Evolutionary conservation across 1,140 invertebrate species (phyloP).

Genomic region (Anadara kagoshimensis): DNA sequence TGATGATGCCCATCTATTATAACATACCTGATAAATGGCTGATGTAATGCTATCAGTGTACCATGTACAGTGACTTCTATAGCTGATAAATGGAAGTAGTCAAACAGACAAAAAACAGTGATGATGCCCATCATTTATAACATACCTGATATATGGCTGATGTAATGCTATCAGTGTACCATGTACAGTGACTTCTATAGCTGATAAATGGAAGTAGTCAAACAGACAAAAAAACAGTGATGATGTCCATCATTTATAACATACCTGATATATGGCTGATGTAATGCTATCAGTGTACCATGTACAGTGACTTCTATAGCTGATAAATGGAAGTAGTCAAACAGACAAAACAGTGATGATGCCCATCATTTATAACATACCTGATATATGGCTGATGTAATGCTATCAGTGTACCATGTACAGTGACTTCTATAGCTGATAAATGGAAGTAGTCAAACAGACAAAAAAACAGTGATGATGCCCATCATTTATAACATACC

Average conservation of each 20-base stretch:
- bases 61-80: too few relatives aligned
- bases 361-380: slow-evolving; percentile 71
- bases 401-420: slow-evolving; percentile 92
- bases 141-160: slow-evolving; percentile 88
- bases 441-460: slow-evolving; percentile 99
- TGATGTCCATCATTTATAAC: neutral
- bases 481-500: slow-evolving; percentile 75
- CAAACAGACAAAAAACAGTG: too few relatives aligned
- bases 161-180: slow-evolving; percentile 92
- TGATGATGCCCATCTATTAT: neutral
- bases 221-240: slow-evolving; percentile 84
- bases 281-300: slow-evolving; percentile 90
- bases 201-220: slow-evolving; percentile 97
- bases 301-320: slow-evolving; percentile 93
- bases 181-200: slow-evolving; percentile 92
- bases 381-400: slow-evolving; percentile 91
- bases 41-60: slow-evolving; percentile 8
- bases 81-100: too few relatives aligned
- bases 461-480: too few relatives aligned
- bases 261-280: slow-evolving; percentile 90
- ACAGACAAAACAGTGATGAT: slow-evolving; percentile 78
- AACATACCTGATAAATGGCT: slow-evolving; percentile 10
- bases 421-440: slow-evolving; percentile 90
- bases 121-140: neutral
- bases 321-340: slow-evolving; percentile 97